These are phyloP conservation scores for Neopelma chrysocephalum DNA, from an alignment of 2,797 vertebrate species.

Conservation along the genomic window DNA sequence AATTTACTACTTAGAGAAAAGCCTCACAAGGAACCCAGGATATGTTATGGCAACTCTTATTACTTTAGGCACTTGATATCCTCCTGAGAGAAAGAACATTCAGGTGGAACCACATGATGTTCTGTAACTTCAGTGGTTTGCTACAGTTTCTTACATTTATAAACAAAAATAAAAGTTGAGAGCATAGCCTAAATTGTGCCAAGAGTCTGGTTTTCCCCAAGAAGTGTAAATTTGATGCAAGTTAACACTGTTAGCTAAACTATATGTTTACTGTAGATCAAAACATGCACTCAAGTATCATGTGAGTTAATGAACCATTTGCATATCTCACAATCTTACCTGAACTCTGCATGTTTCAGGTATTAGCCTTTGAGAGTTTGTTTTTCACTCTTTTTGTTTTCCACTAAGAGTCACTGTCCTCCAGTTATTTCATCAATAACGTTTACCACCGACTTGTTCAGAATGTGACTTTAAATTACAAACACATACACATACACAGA, in stretches of 20 bases:
- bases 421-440: neutral
- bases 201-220: neutral
- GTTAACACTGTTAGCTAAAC: neutral
- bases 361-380: neutral
- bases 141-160: neutral
- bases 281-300: neutral
- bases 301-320: neutral
- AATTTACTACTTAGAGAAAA: neutral
- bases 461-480: neutral
- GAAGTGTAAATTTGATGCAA: neutral
- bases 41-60: neutral
- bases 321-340: neutral
- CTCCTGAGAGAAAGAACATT: neutral
- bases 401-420: neutral
- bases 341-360: neutral
- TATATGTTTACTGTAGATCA: neutral
- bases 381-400: neutral
- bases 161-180: neutral
- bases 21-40: neutral
- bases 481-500: rapidly evolving
- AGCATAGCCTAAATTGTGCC: neutral
- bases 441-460: neutral
- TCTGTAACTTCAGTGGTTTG: neutral
- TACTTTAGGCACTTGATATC: neutral
- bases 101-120: neutral